phyloP scores from a whole-genome alignment of 2,888 invertebrate species.

The Oscheius sp. region DNA sequence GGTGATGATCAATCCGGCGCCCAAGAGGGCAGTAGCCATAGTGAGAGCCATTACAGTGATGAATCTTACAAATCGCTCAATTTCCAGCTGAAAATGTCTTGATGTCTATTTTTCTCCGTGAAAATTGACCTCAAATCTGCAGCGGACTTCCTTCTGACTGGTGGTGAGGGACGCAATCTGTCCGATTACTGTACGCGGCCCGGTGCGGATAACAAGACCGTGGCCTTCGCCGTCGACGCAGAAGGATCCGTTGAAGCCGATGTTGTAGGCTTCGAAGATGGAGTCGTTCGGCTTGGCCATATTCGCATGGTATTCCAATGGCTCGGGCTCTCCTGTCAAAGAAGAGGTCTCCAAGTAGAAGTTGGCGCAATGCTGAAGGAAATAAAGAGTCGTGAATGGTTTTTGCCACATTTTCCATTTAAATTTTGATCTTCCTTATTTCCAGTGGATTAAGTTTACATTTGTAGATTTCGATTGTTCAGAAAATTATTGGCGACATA shows the following conservation, averaged over 20 bases:
- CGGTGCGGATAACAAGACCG: constrained; percentile 59
- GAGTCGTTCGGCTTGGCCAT: constrained; percentile 37
- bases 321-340: constrained; percentile 63
- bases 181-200: constrained; percentile 53
- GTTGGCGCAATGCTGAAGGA: constrained; percentile 47
- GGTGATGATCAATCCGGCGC: constrained; percentile 47
- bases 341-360: constrained; percentile 61
- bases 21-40: constrained; percentile 56
- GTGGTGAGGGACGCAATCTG: constrained; percentile 54
- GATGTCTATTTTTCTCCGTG: neutral
- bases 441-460: too few species aligned
- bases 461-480: too few species aligned
- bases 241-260: constrained; percentile 57
- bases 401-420: too few species aligned
- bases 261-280: constrained; percentile 53
- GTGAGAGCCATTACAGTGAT: constrained; percentile 56
- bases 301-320: constrained; percentile 55
- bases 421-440: too few species aligned
- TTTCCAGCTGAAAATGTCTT: constrained; percentile 38
- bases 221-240: constrained; percentile 65
- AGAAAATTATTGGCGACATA: too few species aligned
- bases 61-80: constrained; percentile 56
- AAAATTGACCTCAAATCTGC: constrained; percentile 43
- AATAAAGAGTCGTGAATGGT: too few species aligned
- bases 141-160: constrained; percentile 41